Evolutionary conservation across 2,113 vertebrate species (phyloP).

Genomic region (Campylomormyrus tamandua): DNA sequence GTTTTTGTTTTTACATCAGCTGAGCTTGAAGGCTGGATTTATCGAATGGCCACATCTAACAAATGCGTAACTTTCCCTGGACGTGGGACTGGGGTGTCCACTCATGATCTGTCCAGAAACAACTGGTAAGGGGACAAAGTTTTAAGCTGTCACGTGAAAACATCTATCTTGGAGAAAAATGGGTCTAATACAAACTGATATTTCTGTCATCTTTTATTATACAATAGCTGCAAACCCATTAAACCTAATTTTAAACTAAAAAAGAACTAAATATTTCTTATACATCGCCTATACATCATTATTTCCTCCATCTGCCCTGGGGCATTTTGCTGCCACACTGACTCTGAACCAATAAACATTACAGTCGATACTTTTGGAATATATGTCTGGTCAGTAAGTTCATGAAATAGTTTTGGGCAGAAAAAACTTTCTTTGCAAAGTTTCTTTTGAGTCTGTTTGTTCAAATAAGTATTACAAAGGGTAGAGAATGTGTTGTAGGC

Average conservation of each 20-base stretch:
- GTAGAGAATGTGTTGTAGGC: conserved; percentile 5
- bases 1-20: background rate
- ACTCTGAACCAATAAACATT: conserved; percentile 36
- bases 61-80: background rate
- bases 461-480: background rate
- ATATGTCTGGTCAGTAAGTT: conserved; percentile 56
- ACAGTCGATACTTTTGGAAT: conserved; percentile 47
- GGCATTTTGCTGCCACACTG: conserved; percentile 28
- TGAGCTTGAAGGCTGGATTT: background rate
- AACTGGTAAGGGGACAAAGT: background rate
- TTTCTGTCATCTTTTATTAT: conserved; percentile 31
- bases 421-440: background rate
- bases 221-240: conserved; percentile 39
- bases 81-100: background rate
- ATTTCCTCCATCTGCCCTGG: conserved; percentile 43
- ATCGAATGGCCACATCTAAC: background rate
- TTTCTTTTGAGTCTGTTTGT: background rate
- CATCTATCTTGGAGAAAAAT: conserved; percentile 1
- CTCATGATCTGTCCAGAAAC: background rate
- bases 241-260: conserved; percentile 49
- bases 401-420: conserved; percentile 21
- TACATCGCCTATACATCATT: conserved; percentile 51
- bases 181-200: background rate
- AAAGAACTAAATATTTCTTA: conserved; percentile 51
- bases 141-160: background rate